These are phyloP conservation scores for Stenolophus ochropezus DNA, from an alignment of 2,888 invertebrate species.

Conservation along the genomic window DNA sequence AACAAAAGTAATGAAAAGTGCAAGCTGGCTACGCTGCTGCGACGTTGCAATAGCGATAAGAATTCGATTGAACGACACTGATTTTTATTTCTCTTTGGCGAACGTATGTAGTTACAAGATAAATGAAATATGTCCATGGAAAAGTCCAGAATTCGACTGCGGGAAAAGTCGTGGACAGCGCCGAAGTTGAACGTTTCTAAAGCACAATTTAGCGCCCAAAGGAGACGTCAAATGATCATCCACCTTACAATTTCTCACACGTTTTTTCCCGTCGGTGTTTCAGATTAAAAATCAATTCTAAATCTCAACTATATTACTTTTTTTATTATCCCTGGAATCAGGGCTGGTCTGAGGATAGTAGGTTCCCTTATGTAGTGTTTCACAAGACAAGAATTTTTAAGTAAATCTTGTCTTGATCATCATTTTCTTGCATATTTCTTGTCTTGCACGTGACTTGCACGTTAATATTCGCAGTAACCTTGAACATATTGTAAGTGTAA, in stretches of 20 bases:
- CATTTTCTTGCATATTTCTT: too few species aligned
- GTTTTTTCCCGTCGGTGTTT: too few species aligned
- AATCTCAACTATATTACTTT: too few species aligned
- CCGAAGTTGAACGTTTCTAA: neutral
- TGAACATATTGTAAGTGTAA: too few species aligned
- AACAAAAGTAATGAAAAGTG: neutral
- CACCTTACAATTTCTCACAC: neutral
- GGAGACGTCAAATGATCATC: neutral
- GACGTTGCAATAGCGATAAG: neutral
- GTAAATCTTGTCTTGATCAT: too few species aligned
- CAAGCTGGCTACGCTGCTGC: neutral
- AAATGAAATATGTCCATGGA: neutral
- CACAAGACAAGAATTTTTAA: too few species aligned
- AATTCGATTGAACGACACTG: neutral
- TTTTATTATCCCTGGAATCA: too few species aligned
- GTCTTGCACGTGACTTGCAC: too few species aligned
- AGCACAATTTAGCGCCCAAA: neutral
- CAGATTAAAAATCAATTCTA: too few species aligned
- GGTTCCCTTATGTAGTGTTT: too few species aligned
- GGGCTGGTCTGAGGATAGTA: too few species aligned
- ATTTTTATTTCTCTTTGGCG: neutral
- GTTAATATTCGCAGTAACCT: too few species aligned
- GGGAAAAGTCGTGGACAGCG: neutral
- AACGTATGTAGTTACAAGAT: neutral
- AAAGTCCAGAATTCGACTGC: neutral